Conservation (phyloP, 2,797 vertebrate species). For the Pseudotriccus pelzelni region DNA sequence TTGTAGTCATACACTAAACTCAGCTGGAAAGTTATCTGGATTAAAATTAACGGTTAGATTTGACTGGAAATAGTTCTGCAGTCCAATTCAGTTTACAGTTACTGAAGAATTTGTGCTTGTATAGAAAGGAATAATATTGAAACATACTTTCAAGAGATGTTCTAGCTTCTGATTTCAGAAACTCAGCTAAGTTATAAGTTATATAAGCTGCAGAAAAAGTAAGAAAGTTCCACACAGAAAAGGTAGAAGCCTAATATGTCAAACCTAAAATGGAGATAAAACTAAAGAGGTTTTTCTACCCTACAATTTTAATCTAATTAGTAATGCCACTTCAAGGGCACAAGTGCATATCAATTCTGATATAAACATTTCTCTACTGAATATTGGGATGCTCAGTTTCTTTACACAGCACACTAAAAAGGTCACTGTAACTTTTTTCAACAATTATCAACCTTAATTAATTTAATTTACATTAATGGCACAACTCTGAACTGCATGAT, state of each 20-base stretch:
- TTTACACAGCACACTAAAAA: neutral
- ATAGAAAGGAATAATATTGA: neutral
- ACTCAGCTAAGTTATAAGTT: neutral
- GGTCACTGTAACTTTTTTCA: neutral
- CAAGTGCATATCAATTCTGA: neutral
- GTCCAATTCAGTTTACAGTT: neutral
- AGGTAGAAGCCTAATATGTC: neutral
- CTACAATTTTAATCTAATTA: neutral
- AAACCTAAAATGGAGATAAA: neutral
- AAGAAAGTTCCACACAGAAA: neutral
- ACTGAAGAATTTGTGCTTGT: neutral
- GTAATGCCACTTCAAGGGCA: neutral
- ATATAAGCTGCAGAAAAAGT: neutral
- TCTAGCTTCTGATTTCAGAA: neutral
- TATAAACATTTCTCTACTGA: neutral
- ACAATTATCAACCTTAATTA: neutral
- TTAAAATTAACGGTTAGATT: neutral
- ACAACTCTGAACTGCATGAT: neutral
- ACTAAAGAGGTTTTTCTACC: neutral
- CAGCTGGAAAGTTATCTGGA: neutral
- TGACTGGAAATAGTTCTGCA: neutral
- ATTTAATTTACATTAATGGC: neutral
- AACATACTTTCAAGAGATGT: neutral
- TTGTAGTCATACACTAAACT: neutral
- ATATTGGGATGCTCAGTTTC: neutral